Conservation (phyloP, 2,113 vertebrate genomes). For the Podarcis cretensis region DNA sequence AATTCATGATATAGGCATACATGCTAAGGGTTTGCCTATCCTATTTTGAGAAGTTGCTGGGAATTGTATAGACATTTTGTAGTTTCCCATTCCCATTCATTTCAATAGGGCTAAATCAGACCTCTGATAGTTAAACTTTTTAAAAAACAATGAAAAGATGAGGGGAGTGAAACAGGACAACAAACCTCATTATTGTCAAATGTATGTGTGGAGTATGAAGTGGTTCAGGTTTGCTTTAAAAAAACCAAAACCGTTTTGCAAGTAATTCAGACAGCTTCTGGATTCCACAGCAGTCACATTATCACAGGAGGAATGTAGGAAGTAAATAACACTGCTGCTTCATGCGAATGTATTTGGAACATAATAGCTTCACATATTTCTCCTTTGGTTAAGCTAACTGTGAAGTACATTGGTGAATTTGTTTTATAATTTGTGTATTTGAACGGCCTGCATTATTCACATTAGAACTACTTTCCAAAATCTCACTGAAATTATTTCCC, state of each 20-base stretch:
- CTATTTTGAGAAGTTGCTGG: neutral
- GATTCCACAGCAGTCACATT: too few relatives aligned
- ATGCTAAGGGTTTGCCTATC: neutral
- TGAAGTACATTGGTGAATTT: neutral
- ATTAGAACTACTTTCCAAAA: neutral
- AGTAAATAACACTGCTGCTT: neutral
- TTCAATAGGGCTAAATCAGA: neutral
- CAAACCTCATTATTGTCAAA: too few relatives aligned
- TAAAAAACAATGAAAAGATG: neutral
- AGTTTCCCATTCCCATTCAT: neutral
- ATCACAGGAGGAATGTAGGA: neutral
- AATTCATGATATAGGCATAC: too few relatives aligned
- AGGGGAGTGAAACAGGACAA: neutral
- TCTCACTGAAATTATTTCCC: neutral
- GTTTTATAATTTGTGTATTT: neutral
- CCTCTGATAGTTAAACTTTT: neutral
- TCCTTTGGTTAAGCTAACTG: slow-evolving; percentile 9
- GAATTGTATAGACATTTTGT: neutral
- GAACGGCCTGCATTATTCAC: neutral
- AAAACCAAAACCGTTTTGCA: too few relatives aligned
- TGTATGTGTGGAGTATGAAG: too few relatives aligned
- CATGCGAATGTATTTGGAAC: neutral
- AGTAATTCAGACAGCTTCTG: too few relatives aligned
- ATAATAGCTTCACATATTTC: neutral
- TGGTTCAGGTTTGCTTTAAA: too few relatives aligned